Evolutionary conservation across 2,797 vertebrate species (phyloP).

Genomic region (Lerista edwardsae): DNA sequence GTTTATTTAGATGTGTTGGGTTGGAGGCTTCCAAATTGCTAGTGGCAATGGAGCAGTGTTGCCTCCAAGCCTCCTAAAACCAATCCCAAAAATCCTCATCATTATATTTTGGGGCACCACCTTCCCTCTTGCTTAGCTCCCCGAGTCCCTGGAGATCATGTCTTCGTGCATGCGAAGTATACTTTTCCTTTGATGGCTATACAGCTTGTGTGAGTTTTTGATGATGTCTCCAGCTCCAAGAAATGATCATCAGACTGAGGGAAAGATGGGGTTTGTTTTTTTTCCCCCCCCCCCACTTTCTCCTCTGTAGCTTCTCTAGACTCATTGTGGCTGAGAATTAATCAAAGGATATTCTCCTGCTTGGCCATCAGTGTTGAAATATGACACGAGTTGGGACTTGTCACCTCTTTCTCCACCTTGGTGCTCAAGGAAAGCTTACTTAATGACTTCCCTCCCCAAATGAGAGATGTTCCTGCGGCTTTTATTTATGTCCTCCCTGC

Average conservation of each 20-base stretch:
- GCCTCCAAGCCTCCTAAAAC: not conserved
- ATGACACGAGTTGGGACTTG: conserved; percentile 11
- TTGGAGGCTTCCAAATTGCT: not conserved
- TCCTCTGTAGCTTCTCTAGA: fast-evolving
- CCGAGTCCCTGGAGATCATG: not conserved
- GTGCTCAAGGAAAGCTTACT: not conserved
- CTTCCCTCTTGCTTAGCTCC: conserved; percentile 22
- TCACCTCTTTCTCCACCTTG: conserved; percentile 27
- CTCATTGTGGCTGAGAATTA: not conserved
- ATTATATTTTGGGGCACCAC: fast-evolving
- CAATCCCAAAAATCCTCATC: not conserved
- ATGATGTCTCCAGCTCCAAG: not conserved
- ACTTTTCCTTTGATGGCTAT: not conserved
- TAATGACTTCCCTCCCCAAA: not conserved
- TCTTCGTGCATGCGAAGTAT: not conserved
- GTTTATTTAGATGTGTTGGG: conserved; percentile 5
- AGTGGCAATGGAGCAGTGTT: not conserved
- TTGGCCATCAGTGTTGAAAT: conserved; percentile 16
- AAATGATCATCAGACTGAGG: conserved; percentile 35
- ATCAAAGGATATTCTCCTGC: not conserved
- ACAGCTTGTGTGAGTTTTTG: conserved; percentile 15
- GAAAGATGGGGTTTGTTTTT: not conserved
- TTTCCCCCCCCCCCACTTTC: not conserved
- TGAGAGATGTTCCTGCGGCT: conserved; percentile 7
- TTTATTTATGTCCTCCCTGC: conserved; percentile 6